phyloP scores from a whole-genome alignment of 2,113 vertebrate species.

The Apistogramma diplotaenia region DNA sequence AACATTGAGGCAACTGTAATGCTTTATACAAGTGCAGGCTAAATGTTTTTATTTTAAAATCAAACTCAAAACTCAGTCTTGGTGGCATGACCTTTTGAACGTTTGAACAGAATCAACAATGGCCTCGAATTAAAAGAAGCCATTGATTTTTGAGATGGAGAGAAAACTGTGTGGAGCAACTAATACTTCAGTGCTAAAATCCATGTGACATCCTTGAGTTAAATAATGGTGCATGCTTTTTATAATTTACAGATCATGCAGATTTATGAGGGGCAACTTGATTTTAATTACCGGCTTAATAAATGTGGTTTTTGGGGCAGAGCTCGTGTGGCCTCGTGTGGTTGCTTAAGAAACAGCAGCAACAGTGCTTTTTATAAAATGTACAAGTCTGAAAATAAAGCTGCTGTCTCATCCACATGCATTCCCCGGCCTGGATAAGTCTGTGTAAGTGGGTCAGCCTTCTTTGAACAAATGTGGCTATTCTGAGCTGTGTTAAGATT shows the following conservation, averaged over 20 bases:
- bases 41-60: constrained; percentile 1
- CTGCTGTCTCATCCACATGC: constrained; percentile 46
- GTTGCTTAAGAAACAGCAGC: constrained; percentile 9
- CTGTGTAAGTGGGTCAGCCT: constrained; percentile 50
- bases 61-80: background rate
- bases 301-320: background rate
- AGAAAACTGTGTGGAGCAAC: background rate
- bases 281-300: background rate
- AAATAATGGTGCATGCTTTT: background rate
- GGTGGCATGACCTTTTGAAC: constrained; percentile 5
- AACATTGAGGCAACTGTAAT: background rate
- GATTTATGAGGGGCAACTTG: background rate
- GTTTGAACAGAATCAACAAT: background rate
- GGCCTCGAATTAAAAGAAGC: background rate
- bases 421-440: constrained; percentile 6
- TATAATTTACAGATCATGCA: background rate
- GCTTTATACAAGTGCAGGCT: background rate
- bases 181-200: background rate
- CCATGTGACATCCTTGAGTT: background rate
- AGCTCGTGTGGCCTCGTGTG: constrained; percentile 45
- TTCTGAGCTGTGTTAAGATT: background rate
- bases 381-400: constrained; percentile 38
- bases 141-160: background rate
- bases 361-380: background rate
- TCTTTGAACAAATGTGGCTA: constrained; percentile 29